A percentile compares a stretch with the other conserved stretches of the same genome.
These are phyloP conservation scores for Geophilus truncorum DNA, from an alignment of 2,888 invertebrate species.

Conservation along the genomic window DNA sequence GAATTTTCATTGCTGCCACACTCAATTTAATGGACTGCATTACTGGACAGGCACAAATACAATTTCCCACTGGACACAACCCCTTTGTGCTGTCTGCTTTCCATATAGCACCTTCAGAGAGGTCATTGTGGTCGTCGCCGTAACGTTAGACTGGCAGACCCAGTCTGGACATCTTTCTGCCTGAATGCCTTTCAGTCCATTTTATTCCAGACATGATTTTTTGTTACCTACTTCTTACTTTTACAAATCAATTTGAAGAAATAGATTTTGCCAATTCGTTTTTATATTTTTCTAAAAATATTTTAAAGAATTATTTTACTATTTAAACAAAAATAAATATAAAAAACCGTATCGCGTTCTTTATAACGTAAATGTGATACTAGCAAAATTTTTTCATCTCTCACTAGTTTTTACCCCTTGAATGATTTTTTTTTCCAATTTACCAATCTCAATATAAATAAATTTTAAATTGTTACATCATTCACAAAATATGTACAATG, in stretches of 20 bases:
- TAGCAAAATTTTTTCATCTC: no score
- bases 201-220: conserved; percentile 4
- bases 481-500: no score
- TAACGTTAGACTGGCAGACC: conserved; percentile 13
- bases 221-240: not conserved
- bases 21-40: not conserved
- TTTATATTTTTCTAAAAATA: no score
- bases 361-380: no score
- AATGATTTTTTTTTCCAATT: no score
- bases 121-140: conserved; percentile 18
- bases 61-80: conserved; percentile 24
- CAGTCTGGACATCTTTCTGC: conserved; percentile 7
- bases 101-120: conserved; percentile 14
- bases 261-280: no score
- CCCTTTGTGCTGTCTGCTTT: conserved; percentile 24
- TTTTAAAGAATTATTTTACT: no score
- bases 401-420: no score
- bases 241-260: not conserved
- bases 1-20: not conserved
- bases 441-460: no score
- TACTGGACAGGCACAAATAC: conserved; percentile 8
- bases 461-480: no score
- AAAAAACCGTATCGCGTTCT: no score
- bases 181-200: not conserved
- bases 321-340: no score